Percentiles rank a stretch among this genome's conserved stretches.
phyloP scores from a whole-genome alignment of 2,797 vertebrate species.

The Enteromius unitaeniatus region DNA sequence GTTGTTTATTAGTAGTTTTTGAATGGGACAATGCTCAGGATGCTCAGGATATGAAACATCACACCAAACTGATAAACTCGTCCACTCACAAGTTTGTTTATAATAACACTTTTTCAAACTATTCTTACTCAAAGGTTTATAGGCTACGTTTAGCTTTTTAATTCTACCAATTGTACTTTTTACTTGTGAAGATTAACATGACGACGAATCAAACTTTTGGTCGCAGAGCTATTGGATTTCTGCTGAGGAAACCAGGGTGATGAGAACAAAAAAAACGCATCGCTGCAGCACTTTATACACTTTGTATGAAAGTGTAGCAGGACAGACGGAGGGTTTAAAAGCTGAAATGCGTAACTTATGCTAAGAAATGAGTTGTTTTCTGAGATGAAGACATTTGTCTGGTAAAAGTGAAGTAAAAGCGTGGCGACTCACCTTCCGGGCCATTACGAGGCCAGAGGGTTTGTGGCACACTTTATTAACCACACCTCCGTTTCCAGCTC shows the following conservation, averaged over 20 bases:
- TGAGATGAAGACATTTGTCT: neutral
- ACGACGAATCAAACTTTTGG: neutral
- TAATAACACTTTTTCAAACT: too few relatives aligned
- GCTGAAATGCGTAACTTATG: neutral
- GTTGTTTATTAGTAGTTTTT: too few relatives aligned
- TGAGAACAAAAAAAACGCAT: neutral
- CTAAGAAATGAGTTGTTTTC: too few relatives aligned
- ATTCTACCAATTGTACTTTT: neutral
- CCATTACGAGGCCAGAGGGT: constrained; percentile 93
- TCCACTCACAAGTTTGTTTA: too few relatives aligned
- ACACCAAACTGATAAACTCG: neutral
- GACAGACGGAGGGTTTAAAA: neutral
- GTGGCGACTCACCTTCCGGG: constrained; percentile 86
- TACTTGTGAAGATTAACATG: too few relatives aligned
- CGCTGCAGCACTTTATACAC: neutral
- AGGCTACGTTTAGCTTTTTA: neutral
- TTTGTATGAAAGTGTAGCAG: neutral
- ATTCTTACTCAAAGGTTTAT: too few relatives aligned
- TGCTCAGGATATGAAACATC: neutral
- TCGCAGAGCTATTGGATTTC: neutral
- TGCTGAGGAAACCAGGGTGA: neutral
- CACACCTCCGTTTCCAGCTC: constrained; percentile 94
- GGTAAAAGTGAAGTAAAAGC: neutral
- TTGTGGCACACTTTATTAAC: constrained; percentile 98
- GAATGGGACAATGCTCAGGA: too few relatives aligned